Evolutionary conservation across 2,113 vertebrate species (phyloP).

Genomic region (Pteropus alecto): DNA sequence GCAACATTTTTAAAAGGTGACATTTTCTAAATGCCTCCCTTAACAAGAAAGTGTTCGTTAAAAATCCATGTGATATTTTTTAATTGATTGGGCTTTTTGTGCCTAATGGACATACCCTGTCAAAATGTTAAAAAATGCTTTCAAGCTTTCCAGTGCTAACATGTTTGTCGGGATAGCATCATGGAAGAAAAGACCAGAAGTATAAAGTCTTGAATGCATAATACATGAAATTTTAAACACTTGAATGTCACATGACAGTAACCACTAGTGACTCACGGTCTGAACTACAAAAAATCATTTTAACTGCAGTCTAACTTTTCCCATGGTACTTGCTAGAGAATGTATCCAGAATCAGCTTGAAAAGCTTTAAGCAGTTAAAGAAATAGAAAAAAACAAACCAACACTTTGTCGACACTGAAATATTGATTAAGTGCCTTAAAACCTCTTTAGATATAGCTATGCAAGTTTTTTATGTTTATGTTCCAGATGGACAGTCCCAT

Average conservation of each 20-base stretch:
- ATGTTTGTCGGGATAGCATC: slow-evolving; percentile 7
- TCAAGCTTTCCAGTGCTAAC: slow-evolving; percentile 22
- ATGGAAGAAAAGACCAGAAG: slow-evolving; percentile 73
- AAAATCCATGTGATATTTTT: background rate
- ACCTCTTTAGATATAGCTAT: slow-evolving; percentile 97
- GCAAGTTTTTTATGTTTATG: slow-evolving; percentile 91
- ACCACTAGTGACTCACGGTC: slow-evolving; percentile 38
- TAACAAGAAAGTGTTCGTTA: background rate
- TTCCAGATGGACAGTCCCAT: slow-evolving; percentile 80
- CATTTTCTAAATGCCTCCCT: slow-evolving; percentile 68
- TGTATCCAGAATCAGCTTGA: slow-evolving; percentile 78
- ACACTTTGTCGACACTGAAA: slow-evolving; percentile 82
- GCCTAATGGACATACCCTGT: slow-evolving; percentile 22
- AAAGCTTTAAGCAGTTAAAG: slow-evolving; percentile 84
- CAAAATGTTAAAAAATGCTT: slow-evolving; percentile 55
- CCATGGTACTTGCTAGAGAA: slow-evolving; percentile 80
- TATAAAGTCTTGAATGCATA: slow-evolving; percentile 59
- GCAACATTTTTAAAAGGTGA: slow-evolving; percentile 59
- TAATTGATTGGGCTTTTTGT: slow-evolving; percentile 58
- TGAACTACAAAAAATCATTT: slow-evolving; percentile 63
- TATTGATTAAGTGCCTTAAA: slow-evolving; percentile 94
- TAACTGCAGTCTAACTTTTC: slow-evolving; percentile 72
- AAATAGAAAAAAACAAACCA: slow-evolving; percentile 63
- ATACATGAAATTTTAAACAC: slow-evolving; percentile 70
- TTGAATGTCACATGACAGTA: slow-evolving; percentile 69